Evolutionary conservation across 2,888 invertebrate genomes (phyloP).

Genomic region (Athetis lepigone): DNA sequence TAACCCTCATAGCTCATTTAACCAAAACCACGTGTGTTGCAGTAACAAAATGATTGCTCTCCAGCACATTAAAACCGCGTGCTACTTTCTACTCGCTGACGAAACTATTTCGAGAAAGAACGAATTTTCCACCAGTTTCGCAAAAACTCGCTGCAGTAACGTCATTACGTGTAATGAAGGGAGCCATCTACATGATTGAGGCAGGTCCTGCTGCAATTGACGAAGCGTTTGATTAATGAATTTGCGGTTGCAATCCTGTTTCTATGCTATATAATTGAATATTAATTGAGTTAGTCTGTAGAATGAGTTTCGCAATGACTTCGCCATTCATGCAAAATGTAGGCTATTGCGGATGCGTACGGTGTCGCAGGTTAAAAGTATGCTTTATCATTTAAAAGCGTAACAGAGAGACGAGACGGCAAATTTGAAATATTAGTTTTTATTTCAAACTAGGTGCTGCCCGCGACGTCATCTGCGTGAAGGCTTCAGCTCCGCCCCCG

Average conservation of each 20-base stretch:
- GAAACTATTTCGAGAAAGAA: slow-evolving; percentile 55
- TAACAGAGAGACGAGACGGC: too few species aligned
- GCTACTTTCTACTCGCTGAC: slow-evolving; percentile 65
- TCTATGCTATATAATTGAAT: slow-evolving; percentile 13
- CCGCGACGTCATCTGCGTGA: too few species aligned
- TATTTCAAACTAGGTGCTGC: too few species aligned
- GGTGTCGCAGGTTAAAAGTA: too few species aligned
- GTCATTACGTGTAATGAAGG: slow-evolving; percentile 54
- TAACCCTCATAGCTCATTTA: background rate
- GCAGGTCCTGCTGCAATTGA: slow-evolving; percentile 34
- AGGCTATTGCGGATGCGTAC: too few species aligned
- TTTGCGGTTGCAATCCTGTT: slow-evolving; percentile 20
- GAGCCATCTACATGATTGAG: slow-evolving; percentile 40
- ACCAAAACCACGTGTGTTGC: slow-evolving; percentile 37
- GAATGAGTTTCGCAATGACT: background rate
- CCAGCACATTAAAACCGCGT: slow-evolving; percentile 54
- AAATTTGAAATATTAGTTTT: too few species aligned
- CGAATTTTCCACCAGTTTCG: slow-evolving; percentile 59
- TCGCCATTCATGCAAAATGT: too few species aligned
- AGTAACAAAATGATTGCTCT: slow-evolving; percentile 43
- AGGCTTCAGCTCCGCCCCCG: too few species aligned
- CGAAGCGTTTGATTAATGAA: slow-evolving; percentile 38
- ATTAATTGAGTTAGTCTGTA: slow-evolving; percentile 19
- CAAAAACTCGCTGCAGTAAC: slow-evolving; percentile 50
- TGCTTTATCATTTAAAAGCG: too few species aligned